phyloP scores from a whole-genome alignment of 2,888 invertebrate genomes.

The Dyspetes luteomarginatus region DNA sequence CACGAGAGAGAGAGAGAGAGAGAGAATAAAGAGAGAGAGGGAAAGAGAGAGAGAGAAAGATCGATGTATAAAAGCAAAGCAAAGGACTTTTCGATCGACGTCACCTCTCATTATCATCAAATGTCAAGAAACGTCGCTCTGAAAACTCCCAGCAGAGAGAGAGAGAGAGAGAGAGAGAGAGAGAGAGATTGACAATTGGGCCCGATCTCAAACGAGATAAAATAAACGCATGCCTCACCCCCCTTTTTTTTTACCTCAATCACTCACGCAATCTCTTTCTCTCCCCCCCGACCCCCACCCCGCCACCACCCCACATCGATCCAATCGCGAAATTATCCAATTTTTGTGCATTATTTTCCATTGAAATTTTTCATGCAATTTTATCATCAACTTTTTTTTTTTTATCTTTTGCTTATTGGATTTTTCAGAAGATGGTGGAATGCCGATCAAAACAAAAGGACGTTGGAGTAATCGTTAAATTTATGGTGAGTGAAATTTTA shows the following conservation, averaged over 20 bases:
- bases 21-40: conserved; percentile 23
- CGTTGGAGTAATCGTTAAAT: conserved; percentile 30
- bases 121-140: conserved; percentile 49
- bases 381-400: neutral
- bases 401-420: neutral
- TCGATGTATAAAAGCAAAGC: conserved; percentile 3
- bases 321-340: conserved; percentile 20
- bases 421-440: conserved; percentile 53
- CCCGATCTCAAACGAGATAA: conserved; percentile 27
- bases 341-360: neutral
- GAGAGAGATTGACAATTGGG: conserved; percentile 54
- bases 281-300: too few species aligned
- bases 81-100: conserved; percentile 55
- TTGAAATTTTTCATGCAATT: neutral
- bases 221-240: conserved; percentile 22
- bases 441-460: conserved; percentile 18
- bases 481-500: conserved; percentile 53
- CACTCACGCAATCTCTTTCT: conserved; percentile 41
- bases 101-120: conserved; percentile 62
- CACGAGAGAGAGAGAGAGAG: neutral
- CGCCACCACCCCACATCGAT: too few species aligned
- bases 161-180: neutral
- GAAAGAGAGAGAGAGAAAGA: conserved; percentile 28
- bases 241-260: conserved; percentile 24
- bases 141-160: conserved; percentile 25